These are phyloP conservation scores for Aricia artaxerxes DNA, from an alignment of 2,888 invertebrate species.

Conservation along the genomic window DNA sequence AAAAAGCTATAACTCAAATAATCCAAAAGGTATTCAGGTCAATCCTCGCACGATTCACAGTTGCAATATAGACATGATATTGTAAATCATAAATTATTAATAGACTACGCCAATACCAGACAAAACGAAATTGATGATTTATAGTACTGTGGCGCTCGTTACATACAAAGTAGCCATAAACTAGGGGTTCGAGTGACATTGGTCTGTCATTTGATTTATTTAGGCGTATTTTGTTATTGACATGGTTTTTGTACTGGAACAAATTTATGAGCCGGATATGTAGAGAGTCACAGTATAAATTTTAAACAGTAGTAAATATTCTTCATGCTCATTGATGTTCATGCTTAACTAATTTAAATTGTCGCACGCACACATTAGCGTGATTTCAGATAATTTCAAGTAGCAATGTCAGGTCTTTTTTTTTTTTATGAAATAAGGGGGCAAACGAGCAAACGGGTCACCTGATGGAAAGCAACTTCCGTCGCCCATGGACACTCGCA, in stretches of 20 bases:
- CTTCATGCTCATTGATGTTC: no score
- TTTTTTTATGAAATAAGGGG: no score
- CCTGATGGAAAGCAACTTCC: no score
- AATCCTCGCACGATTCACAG: constrained; percentile 14
- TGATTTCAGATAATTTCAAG: no score
- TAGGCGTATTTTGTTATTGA: background rate
- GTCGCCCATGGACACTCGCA: no score
- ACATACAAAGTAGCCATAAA: constrained; percentile 13
- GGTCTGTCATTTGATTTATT: background rate
- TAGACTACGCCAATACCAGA: constrained; percentile 29
- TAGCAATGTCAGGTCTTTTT: no score
- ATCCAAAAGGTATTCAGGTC: background rate
- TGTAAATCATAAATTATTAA: constrained; percentile 29
- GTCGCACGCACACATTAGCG: no score
- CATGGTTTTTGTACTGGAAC: background rate
- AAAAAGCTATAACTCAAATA: background rate
- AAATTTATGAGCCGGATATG: background rate
- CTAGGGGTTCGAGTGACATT: background rate
- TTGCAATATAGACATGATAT: constrained; percentile 15
- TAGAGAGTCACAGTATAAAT: background rate
- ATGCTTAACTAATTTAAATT: no score
- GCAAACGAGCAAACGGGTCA: no score
- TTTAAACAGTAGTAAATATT: no score
- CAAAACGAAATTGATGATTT: constrained; percentile 28
- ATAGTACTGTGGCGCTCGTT: background rate